Evolutionary conservation across 1,140 invertebrate genomes (phyloP).

Genomic region (Paraescarpia echinospica): DNA sequence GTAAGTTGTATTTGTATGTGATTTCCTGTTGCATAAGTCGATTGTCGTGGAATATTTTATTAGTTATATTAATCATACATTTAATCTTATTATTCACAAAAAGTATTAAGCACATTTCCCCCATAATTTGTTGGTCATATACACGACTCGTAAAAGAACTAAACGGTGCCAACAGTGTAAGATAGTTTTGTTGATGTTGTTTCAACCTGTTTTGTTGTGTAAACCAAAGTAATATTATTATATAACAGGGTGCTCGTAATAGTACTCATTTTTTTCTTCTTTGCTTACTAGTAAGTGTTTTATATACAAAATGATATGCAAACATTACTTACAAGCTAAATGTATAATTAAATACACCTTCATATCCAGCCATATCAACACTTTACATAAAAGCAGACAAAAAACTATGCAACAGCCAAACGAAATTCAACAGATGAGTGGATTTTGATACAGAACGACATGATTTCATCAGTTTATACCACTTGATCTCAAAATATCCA

Average conservation of each 20-base stretch:
- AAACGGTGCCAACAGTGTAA: not conserved
- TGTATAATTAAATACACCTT: not conserved
- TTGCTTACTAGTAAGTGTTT: not conserved
- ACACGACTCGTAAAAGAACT: not conserved
- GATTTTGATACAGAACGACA: not conserved
- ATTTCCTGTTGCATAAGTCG: not conserved
- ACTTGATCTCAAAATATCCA: not conserved
- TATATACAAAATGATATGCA: not conserved
- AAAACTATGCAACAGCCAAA: not conserved
- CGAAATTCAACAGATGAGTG: not conserved
- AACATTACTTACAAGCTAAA: not conserved
- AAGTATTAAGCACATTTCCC: not conserved
- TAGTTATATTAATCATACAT: not conserved
- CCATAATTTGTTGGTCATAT: not conserved
- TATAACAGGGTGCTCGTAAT: not conserved
- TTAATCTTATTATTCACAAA: not conserved
- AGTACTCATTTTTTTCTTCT: not conserved
- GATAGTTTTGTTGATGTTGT: conserved; percentile 6
- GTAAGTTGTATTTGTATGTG: not conserved
- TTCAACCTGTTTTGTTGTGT: not conserved
- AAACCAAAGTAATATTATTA: not conserved
- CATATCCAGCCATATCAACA: not conserved
- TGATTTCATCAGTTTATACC: not conserved
- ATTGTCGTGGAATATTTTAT: not conserved
- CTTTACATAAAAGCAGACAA: not conserved